A percentile compares a stretch with the other conserved stretches of the same genome.
phyloP scores from a whole-genome alignment of 2,888 invertebrate genomes.

The Atherix ibis region DNA sequence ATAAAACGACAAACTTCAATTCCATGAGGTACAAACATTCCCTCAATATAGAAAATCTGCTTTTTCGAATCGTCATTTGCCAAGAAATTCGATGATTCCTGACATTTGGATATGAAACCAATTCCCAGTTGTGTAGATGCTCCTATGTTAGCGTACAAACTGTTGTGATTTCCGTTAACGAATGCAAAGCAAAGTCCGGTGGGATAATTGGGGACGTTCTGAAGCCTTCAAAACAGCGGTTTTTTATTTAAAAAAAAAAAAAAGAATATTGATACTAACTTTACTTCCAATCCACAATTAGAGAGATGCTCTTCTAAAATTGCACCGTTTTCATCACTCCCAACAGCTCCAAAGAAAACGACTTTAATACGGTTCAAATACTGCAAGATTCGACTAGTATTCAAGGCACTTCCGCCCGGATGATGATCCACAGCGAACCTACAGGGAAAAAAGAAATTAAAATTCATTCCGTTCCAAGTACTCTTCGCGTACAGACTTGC shows the following conservation, averaged over 20 bases:
- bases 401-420: slow-evolving; percentile 35
- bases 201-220: slow-evolving; percentile 22
- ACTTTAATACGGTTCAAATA: slow-evolving; percentile 27
- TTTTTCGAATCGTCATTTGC: slow-evolving; percentile 18
- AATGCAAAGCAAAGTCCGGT: slow-evolving; percentile 39
- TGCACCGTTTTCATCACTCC: slow-evolving; percentile 33
- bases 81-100: slow-evolving; percentile 5
- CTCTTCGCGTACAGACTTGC: too few species aligned
- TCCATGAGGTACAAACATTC: slow-evolving; percentile 40
- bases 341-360: slow-evolving; percentile 37
- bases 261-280: too few species aligned
- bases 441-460: slow-evolving; percentile 9
- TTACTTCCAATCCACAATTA: too few species aligned
- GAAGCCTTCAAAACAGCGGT: slow-evolving; percentile 27
- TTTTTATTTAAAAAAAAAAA: too few species aligned
- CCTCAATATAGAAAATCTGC: slow-evolving; percentile 38
- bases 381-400: slow-evolving; percentile 33
- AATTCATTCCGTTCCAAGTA: too few species aligned
- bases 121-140: slow-evolving; percentile 34
- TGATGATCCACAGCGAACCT: slow-evolving; percentile 4
- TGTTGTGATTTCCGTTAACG: slow-evolving; percentile 31
- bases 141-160: slow-evolving; percentile 38
- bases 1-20: slow-evolving; percentile 32
- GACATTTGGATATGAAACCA: slow-evolving; percentile 20
- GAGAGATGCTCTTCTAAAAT: slow-evolving; percentile 26